Evolutionary conservation across 2,888 invertebrate species (phyloP), one percentile per base, ranked within the genome.

Genomic region (Caenorhabditis sulstoni): DNA sequence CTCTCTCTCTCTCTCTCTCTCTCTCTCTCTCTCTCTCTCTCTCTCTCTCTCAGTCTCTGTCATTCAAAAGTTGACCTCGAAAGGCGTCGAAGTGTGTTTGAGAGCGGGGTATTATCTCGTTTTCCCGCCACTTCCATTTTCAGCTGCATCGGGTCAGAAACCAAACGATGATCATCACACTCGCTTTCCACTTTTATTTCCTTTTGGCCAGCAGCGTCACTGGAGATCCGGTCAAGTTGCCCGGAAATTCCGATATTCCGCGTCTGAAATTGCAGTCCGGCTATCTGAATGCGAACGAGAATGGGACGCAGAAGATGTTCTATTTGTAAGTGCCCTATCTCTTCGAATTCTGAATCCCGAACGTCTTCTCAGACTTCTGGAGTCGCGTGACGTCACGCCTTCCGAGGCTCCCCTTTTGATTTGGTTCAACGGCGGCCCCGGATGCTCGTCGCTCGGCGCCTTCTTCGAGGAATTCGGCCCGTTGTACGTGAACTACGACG

Each of bases 241-340:
- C 29, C 29, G 29, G 29, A 14, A 66, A 66, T 29, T 7, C 39
- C 16, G 74, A 59, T 37, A 53, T 59, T 29, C 87, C 89, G 4
- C 83, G 80, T 49, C 91, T 91, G 86, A 90, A 90, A 65, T 91
- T 91, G 37, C 91, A 91, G 71, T 91, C 91, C 7, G 92, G 92
- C 3, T 92, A 91, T 81, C 85, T 92, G 57, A 84, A 90, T 47
- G 91, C 90, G 18, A 87, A 88, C 18, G 86, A 87, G 16, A 87
- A 90, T 12, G 89, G 87, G 14, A 88, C 87, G 4, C 90, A 88
- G 80, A 80, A 86, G 20, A 88, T 91, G 41, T 91, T 91, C 78
- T 91, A 91, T 84, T 91, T 91, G 91, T 91, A 78, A 83, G 84
- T 64, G n/a, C n/a, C n/a, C n/a, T 80, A 37, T 66, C 4, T 44